These are phyloP conservation scores for Lasius platythorax DNA, from an alignment of 2,888 invertebrate species.

Conservation along the genomic window DNA sequence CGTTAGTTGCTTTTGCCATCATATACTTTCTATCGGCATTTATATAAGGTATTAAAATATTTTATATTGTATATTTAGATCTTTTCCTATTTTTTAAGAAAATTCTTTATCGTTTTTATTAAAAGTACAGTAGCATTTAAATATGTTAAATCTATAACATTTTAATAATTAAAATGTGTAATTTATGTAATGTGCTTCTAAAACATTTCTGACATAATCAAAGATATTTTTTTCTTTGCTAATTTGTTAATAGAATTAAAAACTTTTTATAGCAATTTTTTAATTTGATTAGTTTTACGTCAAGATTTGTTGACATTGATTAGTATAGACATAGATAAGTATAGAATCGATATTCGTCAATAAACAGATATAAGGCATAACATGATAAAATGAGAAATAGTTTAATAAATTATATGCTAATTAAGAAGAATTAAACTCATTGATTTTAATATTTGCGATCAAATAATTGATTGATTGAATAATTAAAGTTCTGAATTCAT, in stretches of 20 bases:
- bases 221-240: background rate
- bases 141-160: background rate
- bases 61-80: background rate
- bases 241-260: background rate
- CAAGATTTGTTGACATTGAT: background rate
- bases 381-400: background rate
- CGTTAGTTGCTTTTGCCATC: background rate
- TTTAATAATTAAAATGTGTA: background rate
- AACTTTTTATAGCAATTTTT: background rate
- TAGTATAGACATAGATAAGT: background rate
- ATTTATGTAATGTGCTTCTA: background rate
- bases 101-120: background rate
- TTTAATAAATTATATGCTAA: slow-evolving; percentile 11
- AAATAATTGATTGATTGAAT: background rate
- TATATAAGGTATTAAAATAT: background rate
- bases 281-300: background rate
- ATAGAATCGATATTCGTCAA: background rate
- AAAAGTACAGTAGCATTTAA: background rate
- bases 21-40: too few species aligned
- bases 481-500: background rate
- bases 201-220: background rate
- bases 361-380: background rate
- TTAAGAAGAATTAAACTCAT: background rate
- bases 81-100: background rate
- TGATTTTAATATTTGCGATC: background rate